Evolutionary conservation across 2,113 vertebrate species (phyloP).

Genomic region (Cinclus cinclus): DNA sequence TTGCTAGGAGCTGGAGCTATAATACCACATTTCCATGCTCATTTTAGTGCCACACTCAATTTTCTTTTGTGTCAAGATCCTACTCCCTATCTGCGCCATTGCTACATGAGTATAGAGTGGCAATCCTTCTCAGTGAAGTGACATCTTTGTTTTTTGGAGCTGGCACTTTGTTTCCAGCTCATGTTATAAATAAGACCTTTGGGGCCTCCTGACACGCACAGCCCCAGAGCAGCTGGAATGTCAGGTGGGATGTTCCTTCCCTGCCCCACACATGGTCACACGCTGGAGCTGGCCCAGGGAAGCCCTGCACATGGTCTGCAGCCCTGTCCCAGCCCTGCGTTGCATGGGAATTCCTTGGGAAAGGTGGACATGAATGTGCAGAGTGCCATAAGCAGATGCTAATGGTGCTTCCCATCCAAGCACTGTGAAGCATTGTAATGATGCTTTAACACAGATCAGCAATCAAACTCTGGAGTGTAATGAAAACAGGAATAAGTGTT

Average conservation of each 20-base stretch:
- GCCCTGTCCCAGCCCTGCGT: not conserved
- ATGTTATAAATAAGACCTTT: not conserved
- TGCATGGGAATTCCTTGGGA: not conserved
- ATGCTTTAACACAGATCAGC: conserved; percentile 9
- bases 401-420: not conserved
- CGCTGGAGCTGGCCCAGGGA: not conserved
- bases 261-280: not conserved
- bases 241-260: not conserved
- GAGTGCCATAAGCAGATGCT: not conserved
- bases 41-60: not conserved
- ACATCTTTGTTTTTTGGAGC: not conserved
- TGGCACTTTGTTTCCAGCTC: not conserved
- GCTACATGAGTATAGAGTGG: accelerated
- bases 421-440: not conserved
- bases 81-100: not conserved
- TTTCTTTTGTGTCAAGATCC: not conserved
- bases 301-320: accelerated
- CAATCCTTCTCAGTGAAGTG: not conserved
- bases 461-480: not conserved
- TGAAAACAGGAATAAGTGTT: not conserved
- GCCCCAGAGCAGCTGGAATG: not conserved
- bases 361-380: not conserved
- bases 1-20: accelerated
- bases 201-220: not conserved
- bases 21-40: not conserved